Evolutionary conservation across 2,113 vertebrate genomes (phyloP).

Genomic region (Marmota flaviventris): DNA sequence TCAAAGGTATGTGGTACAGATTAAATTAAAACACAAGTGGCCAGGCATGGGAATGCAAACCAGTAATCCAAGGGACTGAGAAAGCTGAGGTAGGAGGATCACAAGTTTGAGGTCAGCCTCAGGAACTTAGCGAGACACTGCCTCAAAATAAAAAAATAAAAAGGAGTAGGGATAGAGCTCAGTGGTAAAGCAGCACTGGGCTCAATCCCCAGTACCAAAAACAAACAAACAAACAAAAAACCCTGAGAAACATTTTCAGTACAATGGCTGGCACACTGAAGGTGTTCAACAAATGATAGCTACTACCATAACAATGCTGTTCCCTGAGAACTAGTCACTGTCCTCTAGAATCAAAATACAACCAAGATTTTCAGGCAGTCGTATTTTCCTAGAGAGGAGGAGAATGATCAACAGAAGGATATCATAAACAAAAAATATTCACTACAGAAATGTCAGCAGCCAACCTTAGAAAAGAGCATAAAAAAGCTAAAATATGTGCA

Average conservation of each 20-base stretch:
- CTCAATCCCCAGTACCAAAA: not conserved
- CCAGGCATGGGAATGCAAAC: not conserved
- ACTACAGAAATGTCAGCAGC: not conserved
- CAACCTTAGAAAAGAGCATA: not conserved
- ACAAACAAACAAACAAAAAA: no score
- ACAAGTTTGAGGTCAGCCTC: not conserved
- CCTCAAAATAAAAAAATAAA: no score
- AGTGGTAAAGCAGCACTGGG: not conserved
- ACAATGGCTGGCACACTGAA: not conserved
- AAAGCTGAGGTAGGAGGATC: not conserved
- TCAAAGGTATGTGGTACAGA: not conserved
- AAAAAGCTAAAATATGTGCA: not conserved
- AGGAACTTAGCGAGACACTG: not conserved
- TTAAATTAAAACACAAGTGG: slow-evolving; percentile 16
- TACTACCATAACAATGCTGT: not conserved
- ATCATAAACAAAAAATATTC: not conserved
- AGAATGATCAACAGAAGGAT: not conserved
- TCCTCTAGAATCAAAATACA: not conserved
- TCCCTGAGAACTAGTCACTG: not conserved
- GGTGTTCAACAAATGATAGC: slow-evolving; percentile 4
- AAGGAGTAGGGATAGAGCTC: no score
- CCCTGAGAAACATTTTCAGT: not conserved
- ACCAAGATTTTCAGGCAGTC: not conserved
- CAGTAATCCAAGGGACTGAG: not conserved
- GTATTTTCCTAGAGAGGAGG: not conserved